Conservation (phyloP, 2,888 invertebrate species). For the Liposcelis brunnea region DNA sequence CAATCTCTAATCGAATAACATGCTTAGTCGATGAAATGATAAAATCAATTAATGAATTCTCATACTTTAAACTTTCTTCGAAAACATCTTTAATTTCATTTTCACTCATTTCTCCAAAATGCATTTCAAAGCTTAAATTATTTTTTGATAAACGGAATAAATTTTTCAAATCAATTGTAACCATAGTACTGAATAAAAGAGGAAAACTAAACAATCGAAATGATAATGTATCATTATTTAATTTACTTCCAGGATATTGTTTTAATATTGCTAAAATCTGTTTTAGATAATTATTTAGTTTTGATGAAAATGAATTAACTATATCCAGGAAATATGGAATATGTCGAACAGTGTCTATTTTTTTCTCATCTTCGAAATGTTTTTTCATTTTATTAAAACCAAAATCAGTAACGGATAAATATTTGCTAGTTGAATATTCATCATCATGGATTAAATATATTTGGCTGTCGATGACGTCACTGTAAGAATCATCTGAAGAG, state of each 20-base stretch:
- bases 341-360: background rate
- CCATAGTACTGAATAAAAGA: background rate
- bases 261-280: background rate
- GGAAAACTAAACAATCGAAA: background rate
- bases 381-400: constrained; percentile 2
- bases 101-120: no score
- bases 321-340: background rate
- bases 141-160: background rate
- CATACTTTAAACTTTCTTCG: no score
- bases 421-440: no score
- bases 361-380: background rate
- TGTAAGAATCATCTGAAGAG: no score
- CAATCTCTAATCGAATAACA: no score
- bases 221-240: background rate
- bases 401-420: background rate
- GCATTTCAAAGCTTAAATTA: no score
- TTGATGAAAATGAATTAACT: background rate
- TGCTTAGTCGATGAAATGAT: no score
- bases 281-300: background rate
- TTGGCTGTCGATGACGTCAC: no score
- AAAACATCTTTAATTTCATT: no score
- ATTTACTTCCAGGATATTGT: background rate
- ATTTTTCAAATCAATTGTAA: background rate
- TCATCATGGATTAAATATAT: no score
- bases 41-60: no score